phyloP scores from a whole-genome alignment of 2,113 vertebrate species.

The Motacilla alba region DNA sequence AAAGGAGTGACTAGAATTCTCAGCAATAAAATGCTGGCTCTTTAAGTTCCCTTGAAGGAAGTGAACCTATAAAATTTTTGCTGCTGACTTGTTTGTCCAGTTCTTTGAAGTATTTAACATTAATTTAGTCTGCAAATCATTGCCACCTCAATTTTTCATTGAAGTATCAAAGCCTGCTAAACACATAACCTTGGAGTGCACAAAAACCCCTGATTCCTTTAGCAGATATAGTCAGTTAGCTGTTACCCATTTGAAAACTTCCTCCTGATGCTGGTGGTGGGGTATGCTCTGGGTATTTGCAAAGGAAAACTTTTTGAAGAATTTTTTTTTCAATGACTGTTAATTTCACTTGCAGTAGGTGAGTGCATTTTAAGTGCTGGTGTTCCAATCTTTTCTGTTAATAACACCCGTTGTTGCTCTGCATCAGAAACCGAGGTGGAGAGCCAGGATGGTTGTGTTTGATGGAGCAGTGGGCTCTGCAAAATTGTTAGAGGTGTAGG shows the following conservation, averaged over 20 bases:
- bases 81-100: slow-evolving; percentile 74
- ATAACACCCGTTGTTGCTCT: background rate
- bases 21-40: slow-evolving; percentile 78
- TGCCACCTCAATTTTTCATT: slow-evolving; percentile 69
- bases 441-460: background rate
- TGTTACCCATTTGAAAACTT: slow-evolving; percentile 2
- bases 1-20: slow-evolving; percentile 75
- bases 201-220: slow-evolving; percentile 10
- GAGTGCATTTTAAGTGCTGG: background rate
- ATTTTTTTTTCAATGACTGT: background rate
- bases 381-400: background rate
- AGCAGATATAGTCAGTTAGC: slow-evolving; percentile 49
- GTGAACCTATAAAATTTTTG: slow-evolving; percentile 76
- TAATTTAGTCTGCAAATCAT: slow-evolving; percentile 74
- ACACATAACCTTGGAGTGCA: slow-evolving; percentile 37
- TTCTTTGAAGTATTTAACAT: slow-evolving; percentile 77
- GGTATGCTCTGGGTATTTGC: background rate
- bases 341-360: background rate
- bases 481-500: background rate
- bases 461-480: background rate
- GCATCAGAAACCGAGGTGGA: background rate
- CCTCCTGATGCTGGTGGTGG: background rate
- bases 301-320: background rate
- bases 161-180: slow-evolving; percentile 65
- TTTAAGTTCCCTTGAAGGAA: slow-evolving; percentile 74